Evolutionary conservation across 1,140 invertebrate species (phyloP).

Genomic region (Cylas formicarius): DNA sequence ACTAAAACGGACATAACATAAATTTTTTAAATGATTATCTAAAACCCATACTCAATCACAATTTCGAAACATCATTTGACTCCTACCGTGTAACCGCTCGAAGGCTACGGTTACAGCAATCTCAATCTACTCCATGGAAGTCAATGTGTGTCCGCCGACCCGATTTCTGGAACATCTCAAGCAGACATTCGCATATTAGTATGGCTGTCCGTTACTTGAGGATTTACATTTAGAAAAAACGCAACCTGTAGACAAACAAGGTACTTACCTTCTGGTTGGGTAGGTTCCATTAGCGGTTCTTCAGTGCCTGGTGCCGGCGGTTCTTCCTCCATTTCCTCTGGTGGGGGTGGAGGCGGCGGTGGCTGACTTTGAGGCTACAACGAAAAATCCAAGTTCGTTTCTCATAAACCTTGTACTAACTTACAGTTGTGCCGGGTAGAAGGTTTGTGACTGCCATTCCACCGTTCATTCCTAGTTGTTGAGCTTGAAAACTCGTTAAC

Average conservation of each 20-base stretch:
- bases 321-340: constrained; percentile 24
- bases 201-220: constrained; percentile 35
- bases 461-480: too few species aligned
- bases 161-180: constrained; percentile 44
- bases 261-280: constrained; percentile 32
- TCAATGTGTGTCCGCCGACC: constrained; percentile 33
- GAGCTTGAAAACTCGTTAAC: too few species aligned
- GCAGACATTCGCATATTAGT: constrained; percentile 29
- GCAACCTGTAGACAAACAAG: constrained; percentile 14
- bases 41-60: constrained; percentile 28
- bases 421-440: too few species aligned
- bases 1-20: too few species aligned
- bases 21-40: too few species aligned
- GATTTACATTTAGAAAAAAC: constrained; percentile 25
- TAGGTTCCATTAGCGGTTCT: constrained; percentile 30
- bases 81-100: constrained; percentile 41
- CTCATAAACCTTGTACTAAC: too few species aligned
- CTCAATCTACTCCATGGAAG: constrained; percentile 25
- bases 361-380: too few species aligned
- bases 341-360: too few species aligned
- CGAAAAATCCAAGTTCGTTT: too few species aligned
- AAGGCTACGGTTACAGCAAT: constrained; percentile 37
- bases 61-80: constrained; percentile 18
- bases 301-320: constrained; percentile 39
- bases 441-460: too few species aligned